phyloP scores from a whole-genome alignment of 1,140 invertebrate genomes.

The Microplitis mediator region DNA sequence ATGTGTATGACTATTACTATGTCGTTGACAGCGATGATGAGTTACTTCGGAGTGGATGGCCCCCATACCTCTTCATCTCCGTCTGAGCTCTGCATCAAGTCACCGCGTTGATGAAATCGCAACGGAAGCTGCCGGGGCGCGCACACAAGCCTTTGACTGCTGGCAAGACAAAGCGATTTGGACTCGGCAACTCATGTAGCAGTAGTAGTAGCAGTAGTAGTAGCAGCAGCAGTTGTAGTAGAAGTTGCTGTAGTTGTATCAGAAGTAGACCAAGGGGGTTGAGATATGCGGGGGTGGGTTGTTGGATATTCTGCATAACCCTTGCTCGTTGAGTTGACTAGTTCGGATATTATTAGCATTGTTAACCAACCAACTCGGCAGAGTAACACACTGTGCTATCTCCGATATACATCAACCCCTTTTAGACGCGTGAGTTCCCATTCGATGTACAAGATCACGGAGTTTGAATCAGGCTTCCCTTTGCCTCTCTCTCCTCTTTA shows the following conservation, averaged over 20 bases:
- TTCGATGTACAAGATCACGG: slow-evolving; percentile 46
- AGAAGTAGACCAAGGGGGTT: no score
- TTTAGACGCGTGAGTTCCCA: slow-evolving; percentile 40
- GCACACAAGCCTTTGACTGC: slow-evolving; percentile 46
- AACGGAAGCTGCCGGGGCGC: slow-evolving; percentile 37
- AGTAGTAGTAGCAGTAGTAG: no score
- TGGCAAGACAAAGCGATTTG: slow-evolving; percentile 44
- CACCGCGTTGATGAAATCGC: slow-evolving; percentile 29
- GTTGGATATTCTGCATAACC: background rate
- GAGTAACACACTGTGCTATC: slow-evolving; percentile 36
- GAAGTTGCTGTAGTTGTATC: background rate
- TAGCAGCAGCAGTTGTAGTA: no score
- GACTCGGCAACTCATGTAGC: background rate
- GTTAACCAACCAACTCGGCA: slow-evolving; percentile 54
- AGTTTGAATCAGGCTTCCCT: slow-evolving; percentile 21
- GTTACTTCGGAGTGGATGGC: no score
- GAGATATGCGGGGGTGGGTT: background rate
- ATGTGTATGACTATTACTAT: no score
- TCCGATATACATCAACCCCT: slow-evolving; percentile 39
- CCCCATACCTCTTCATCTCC: no score
- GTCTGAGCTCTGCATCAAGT: no score
- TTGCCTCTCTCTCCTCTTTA: background rate
- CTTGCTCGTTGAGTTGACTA: slow-evolving; percentile 16
- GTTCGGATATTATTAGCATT: slow-evolving; percentile 58
- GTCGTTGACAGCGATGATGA: no score